Evolutionary conservation across 1,140 invertebrate species (phyloP).

Genomic region (Musca domestica): DNA sequence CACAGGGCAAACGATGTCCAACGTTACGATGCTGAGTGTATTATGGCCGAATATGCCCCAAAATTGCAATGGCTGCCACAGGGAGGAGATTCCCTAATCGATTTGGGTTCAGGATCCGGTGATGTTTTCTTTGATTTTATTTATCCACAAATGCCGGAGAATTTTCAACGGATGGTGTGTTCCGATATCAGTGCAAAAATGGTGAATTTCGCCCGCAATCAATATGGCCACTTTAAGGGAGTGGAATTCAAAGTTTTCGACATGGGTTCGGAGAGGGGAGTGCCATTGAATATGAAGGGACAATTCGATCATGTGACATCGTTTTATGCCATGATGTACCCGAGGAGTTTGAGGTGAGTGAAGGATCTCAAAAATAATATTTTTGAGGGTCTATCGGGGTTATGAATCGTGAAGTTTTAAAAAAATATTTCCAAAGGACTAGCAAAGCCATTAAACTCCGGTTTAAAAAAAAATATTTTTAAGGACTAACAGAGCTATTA

Average conservation of each 20-base stretch:
- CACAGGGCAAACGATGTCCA: slow-evolving; percentile 64
- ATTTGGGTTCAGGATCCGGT: slow-evolving; percentile 78
- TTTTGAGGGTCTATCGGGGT: no score
- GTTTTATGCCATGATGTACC: slow-evolving; percentile 59
- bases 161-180: slow-evolving; percentile 58
- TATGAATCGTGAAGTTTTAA: no score
- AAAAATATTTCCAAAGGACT: no score
- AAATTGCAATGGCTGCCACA: slow-evolving; percentile 61
- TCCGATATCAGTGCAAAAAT: slow-evolving; percentile 70
- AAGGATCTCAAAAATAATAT: no score
- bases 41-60: slow-evolving; percentile 64
- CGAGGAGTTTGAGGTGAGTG: no score
- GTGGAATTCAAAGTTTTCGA: slow-evolving; percentile 66
- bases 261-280: slow-evolving; percentile 56
- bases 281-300: slow-evolving; percentile 40
- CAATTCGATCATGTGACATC: slow-evolving; percentile 72
- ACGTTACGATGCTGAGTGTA: slow-evolving; percentile 63
- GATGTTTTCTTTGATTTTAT: slow-evolving; percentile 69
- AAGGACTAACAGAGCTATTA: no score
- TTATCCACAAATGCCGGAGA: slow-evolving; percentile 61
- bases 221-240: slow-evolving; percentile 46
- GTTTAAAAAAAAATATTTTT: no score
- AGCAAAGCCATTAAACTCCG: no score
- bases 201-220: slow-evolving; percentile 64
- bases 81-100: slow-evolving; percentile 62